Conservation (phyloP, 2,888 invertebrate species). For the Hypena proboscidalis region DNA sequence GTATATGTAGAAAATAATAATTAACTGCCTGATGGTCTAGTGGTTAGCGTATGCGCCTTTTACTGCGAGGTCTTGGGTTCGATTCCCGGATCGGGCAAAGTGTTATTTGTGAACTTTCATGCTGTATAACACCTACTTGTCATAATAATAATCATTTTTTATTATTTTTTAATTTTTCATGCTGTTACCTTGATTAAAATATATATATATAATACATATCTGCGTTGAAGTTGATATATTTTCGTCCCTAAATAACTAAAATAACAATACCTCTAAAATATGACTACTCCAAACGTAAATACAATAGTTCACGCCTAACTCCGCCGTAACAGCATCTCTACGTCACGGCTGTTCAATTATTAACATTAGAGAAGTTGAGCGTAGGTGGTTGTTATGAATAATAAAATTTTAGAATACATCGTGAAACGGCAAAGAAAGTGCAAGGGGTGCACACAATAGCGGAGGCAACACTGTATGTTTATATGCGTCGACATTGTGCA, state of each 20-base stretch:
- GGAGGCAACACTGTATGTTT: slow-evolving; percentile 80
- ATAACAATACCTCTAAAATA: slow-evolving; percentile 8
- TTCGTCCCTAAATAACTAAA: slow-evolving; percentile 4
- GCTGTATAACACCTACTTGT: no score
- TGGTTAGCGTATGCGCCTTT: no score
- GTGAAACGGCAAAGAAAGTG: slow-evolving; percentile 75
- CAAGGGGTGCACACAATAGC: slow-evolving; percentile 77
- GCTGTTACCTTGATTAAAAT: no score
- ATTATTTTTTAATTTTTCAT: no score
- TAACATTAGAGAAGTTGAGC: slow-evolving; percentile 72
- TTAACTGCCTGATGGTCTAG: no score
- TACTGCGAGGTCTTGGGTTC: no score
- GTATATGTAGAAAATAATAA: no score
- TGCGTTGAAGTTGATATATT: no score
- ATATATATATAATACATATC: no score
- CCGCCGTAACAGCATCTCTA: slow-evolving; percentile 47
- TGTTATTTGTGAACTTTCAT: no score
- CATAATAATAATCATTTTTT: no score
- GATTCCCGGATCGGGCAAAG: no score
- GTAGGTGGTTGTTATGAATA: slow-evolving; percentile 79
- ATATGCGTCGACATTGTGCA: slow-evolving; percentile 80
- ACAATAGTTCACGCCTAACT: slow-evolving; percentile 46
- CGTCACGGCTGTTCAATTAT: slow-evolving; percentile 79
- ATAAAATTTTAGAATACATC: slow-evolving; percentile 76
- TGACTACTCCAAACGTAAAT: slow-evolving; percentile 28